A percentile compares a stretch with the other conserved stretches of the same genome.
These are phyloP conservation scores for Nomada hirtipes DNA, from an alignment of 2,888 invertebrate genomes.

Conservation along the genomic window DNA sequence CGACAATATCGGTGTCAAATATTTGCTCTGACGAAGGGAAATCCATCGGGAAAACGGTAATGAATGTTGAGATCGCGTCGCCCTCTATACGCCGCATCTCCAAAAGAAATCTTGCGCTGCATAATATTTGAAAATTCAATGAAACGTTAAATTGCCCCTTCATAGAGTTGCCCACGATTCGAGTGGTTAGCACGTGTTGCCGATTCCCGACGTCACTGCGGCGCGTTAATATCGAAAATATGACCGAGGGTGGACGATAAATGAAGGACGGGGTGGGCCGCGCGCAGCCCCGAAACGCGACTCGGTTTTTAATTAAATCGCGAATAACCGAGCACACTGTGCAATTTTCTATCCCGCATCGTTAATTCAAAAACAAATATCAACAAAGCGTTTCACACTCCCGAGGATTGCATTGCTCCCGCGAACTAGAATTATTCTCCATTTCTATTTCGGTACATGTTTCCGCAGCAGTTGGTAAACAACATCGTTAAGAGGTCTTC, in stretches of 20 bases:
- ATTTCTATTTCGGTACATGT: not conserved
- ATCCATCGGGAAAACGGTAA: not conserved
- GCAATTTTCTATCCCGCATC: not conserved
- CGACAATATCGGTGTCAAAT: slow-evolving; percentile 28
- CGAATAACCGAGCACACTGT: slow-evolving; percentile 41
- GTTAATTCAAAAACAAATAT: not conserved
- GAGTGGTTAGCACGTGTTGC: slow-evolving; percentile 48
- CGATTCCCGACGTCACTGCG: slow-evolving; percentile 29
- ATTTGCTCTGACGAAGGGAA: slow-evolving; percentile 20
- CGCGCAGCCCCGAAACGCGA: slow-evolving; percentile 13
- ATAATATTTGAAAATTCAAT: slow-evolving; percentile 4
- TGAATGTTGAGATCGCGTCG: not conserved
- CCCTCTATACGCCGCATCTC: not conserved
- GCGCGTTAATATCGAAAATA: slow-evolving; percentile 62
- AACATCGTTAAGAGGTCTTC: slow-evolving; percentile 40
- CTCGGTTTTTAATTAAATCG: slow-evolving; percentile 64
- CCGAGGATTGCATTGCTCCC: not conserved
- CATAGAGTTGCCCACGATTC: slow-evolving; percentile 23
- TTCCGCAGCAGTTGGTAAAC: slow-evolving; percentile 43
- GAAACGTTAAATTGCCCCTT: slow-evolving; percentile 41
- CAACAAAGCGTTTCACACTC: not conserved
- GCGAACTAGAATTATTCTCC: not conserved
- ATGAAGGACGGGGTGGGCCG: slow-evolving; percentile 33
- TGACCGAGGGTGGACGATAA: slow-evolving; percentile 50
- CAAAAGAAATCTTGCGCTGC: no score